Conservation (phyloP, 2,113 vertebrate genomes). For the Ploceus nigricollis region DNA sequence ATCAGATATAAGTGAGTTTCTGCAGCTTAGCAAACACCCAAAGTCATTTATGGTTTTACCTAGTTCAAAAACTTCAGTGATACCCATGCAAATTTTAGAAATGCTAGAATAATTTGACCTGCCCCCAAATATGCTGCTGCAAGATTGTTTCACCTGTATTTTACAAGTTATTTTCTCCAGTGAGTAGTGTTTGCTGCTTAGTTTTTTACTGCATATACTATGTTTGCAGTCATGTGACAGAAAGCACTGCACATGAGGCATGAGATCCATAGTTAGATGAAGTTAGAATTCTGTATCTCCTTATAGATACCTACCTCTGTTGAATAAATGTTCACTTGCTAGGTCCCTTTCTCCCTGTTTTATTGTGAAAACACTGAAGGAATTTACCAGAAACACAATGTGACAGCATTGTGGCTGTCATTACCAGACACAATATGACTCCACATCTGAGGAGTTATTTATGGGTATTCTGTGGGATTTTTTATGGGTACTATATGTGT, state of each 20-base stretch:
- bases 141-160: not conserved
- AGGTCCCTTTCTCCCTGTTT: not conserved
- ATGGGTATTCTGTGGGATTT: not conserved
- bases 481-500: not conserved
- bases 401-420: not conserved
- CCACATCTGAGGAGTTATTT: not conserved
- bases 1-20: not conserved
- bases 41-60: not conserved
- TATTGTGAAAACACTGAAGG: not conserved
- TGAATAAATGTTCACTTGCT: not conserved
- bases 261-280: not conserved
- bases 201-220: not conserved
- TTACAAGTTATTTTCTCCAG: not conserved
- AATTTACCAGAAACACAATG: not conserved
- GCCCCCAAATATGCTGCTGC: not conserved
- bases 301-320: not conserved
- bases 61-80: not conserved
- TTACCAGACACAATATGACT: too few species aligned
- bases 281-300: not conserved
- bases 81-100: not conserved
- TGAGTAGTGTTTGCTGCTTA: not conserved
- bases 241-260: not conserved
- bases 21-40: not conserved
- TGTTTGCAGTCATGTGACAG: not conserved
- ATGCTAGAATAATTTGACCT: not conserved